phyloP scores from a whole-genome alignment of 1,140 invertebrate species.

The Agrypnia vestita region DNA sequence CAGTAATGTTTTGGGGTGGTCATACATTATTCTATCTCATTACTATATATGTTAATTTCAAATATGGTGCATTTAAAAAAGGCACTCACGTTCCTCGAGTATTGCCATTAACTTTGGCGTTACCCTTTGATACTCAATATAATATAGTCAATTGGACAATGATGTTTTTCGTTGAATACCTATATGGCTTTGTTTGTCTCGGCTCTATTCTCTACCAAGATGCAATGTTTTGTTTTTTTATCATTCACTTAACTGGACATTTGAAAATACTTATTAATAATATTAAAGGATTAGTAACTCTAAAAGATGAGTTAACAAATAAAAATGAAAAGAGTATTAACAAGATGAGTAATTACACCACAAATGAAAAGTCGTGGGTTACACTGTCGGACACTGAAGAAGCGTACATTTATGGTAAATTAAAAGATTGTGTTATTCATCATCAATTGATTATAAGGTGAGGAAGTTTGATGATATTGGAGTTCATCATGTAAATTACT shows the following conservation, averaged over 20 bases:
- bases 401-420: slow-evolving; percentile 28
- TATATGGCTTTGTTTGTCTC: slow-evolving; percentile 42
- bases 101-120: slow-evolving; percentile 26
- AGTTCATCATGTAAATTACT: neutral
- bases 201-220: slow-evolving; percentile 32
- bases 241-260: slow-evolving; percentile 25
- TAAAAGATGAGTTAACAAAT: slow-evolving; percentile 1
- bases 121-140: slow-evolving; percentile 39
- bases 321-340: neutral
- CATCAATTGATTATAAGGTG: slow-evolving; percentile 48
- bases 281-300: neutral
- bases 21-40: slow-evolving; percentile 14
- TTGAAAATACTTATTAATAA: slow-evolving; percentile 33
- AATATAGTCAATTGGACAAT: slow-evolving; percentile 36
- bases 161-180: slow-evolving; percentile 23
- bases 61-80: slow-evolving; percentile 14
- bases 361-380: slow-evolving; percentile 4
- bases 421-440: slow-evolving; percentile 39
- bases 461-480: too few relatives aligned
- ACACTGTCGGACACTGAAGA: neutral
- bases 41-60: slow-evolving; percentile 2
- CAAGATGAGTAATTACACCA: neutral
- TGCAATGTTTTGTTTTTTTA: slow-evolving; percentile 7
- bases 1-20: slow-evolving; percentile 10
- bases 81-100: slow-evolving; percentile 12